phyloP scores from a whole-genome alignment of 2,888 invertebrate genomes.

The Sepiola atlantica region DNA sequence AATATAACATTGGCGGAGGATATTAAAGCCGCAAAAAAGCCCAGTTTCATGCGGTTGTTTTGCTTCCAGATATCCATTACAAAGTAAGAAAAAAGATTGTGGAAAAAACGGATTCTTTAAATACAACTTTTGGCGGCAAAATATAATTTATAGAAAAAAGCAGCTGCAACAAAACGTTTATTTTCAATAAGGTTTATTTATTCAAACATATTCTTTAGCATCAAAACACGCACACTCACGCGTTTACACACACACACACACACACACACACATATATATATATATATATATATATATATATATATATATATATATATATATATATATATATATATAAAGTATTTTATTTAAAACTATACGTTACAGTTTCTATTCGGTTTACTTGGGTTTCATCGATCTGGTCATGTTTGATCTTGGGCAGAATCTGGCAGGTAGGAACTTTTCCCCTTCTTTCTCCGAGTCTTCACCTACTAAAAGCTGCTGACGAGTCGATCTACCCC shows the following conservation, averaged over 20 bases:
- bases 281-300: slow-evolving; percentile 32
- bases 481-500: no score
- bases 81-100: background rate
- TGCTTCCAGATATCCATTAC: background rate
- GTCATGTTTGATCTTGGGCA: no score
- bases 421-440: no score
- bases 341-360: no score
- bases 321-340: slow-evolving; percentile 32
- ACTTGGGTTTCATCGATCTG: no score
- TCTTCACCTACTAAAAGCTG: no score
- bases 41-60: background rate
- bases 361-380: no score
- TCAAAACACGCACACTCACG: background rate
- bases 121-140: no score
- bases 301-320: slow-evolving; percentile 32
- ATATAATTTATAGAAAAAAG: no score
- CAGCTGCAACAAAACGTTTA: no score
- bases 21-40: background rate
- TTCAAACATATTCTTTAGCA: background rate
- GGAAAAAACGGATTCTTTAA: background rate
- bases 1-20: background rate
- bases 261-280: background rate
- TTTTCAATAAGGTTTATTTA: background rate
- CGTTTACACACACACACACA: background rate
- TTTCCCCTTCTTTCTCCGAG: no score